phyloP scores from a whole-genome alignment of 2,797 vertebrate genomes.

The Coluber constrictor region DNA sequence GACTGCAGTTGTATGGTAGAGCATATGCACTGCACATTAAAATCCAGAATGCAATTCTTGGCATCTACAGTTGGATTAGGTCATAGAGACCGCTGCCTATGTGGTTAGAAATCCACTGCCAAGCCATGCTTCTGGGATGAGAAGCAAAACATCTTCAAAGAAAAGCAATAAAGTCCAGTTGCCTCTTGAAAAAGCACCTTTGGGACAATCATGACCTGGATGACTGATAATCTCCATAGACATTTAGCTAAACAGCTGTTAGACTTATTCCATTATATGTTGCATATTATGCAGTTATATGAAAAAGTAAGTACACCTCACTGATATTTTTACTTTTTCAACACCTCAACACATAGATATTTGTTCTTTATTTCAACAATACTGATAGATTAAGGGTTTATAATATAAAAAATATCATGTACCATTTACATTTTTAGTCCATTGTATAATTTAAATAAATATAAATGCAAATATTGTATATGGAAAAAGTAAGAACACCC shows the following conservation, averaged over 20 bases:
- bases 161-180: not conserved
- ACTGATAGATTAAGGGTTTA: not conserved
- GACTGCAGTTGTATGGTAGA: not conserved
- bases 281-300: not conserved
- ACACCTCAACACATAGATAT: not conserved
- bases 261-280: not conserved
- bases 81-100: not conserved
- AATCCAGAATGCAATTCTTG: not conserved
- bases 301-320: not conserved
- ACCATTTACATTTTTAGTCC: not conserved
- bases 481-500: not conserved
- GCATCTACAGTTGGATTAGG: not conserved
- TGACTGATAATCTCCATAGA: not conserved
- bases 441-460: not conserved
- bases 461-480: not conserved
- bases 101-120: not conserved
- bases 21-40: not conserved
- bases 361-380: not conserved
- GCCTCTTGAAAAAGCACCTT: not conserved
- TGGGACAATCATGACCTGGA: not conserved
- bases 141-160: not conserved
- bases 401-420: not conserved
- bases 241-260: not conserved
- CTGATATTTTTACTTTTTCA: not conserved
- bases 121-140: not conserved